Conservation (phyloP, 2,888 invertebrate species). For the Caenorhabditis afra region DNA sequence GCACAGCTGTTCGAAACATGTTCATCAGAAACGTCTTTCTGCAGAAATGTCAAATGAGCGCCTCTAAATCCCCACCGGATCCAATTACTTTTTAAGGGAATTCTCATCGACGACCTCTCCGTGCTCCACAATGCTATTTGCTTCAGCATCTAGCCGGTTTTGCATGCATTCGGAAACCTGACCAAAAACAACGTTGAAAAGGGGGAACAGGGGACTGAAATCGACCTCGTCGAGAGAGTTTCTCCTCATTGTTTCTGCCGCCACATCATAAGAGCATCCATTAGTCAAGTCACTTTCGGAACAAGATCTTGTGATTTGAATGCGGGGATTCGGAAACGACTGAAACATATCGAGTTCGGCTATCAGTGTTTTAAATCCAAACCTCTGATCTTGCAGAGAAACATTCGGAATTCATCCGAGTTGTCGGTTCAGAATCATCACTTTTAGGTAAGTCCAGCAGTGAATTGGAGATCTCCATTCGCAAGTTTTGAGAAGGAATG, state of each 20-base stretch:
- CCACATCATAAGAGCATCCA: constrained; percentile 32
- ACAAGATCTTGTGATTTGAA: neutral
- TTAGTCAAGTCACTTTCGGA: constrained; percentile 36
- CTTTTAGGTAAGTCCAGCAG: constrained; percentile 16
- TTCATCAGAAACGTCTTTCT: constrained; percentile 51
- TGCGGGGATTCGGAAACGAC: neutral
- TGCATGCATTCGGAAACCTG: constrained; percentile 45
- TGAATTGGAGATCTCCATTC: constrained; percentile 19
- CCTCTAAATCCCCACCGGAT: no score
- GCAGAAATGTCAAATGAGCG: constrained; percentile 1
- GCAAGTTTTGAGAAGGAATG: neutral
- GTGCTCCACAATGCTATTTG: constrained; percentile 24
- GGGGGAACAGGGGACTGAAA: no score
- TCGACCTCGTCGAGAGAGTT: constrained; percentile 47
- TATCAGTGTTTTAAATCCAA: neutral
- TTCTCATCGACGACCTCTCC: constrained; percentile 35
- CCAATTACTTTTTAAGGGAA: constrained; percentile 34
- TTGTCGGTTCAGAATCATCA: constrained; percentile 21
- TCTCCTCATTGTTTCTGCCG: constrained; percentile 36
- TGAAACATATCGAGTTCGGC: neutral
- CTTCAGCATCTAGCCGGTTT: constrained; percentile 29
- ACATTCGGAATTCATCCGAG: constrained; percentile 25
- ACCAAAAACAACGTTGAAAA: neutral
- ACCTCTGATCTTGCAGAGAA: constrained; percentile 26
- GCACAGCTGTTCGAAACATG: constrained; percentile 50